Evolutionary conservation across 30 jellyfish, hydroid and myxozoan genomes (phyloP).

Genomic region (Hydractinia echinata): DNA sequence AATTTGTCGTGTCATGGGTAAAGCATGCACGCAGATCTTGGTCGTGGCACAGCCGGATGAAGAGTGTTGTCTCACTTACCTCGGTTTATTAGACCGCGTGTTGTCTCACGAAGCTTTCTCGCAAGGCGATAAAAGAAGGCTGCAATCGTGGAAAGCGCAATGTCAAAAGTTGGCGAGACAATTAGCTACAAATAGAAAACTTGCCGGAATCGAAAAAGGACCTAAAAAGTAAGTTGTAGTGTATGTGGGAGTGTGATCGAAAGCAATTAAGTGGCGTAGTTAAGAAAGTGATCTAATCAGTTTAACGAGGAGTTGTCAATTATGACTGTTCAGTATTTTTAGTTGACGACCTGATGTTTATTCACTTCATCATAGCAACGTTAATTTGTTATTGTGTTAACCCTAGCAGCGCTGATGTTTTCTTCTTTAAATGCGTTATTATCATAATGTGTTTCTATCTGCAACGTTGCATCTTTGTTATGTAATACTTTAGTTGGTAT

Average conservation of each 20-base stretch:
- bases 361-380: too few species aligned
- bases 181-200: conserved; percentile 86
- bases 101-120: conserved; percentile 94
- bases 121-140: conserved; percentile 69
- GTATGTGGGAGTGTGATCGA: not conserved
- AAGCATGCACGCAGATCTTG: conserved; percentile 94
- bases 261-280: too few species aligned
- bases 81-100: conserved; percentile 88
- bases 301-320: too few species aligned
- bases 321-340: too few species aligned
- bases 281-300: too few species aligned
- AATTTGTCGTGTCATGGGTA: conserved; percentile 93
- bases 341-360: too few species aligned
- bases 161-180: conserved; percentile 88
- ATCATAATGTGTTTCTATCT: too few species aligned
- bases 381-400: too few species aligned
- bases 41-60: conserved; percentile 93
- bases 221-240: conserved; percentile 65
- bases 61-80: conserved; percentile 77
- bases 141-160: conserved; percentile 91
- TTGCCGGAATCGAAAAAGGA: conserved; percentile 91
- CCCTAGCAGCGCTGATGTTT: too few species aligned
- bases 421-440: too few species aligned
- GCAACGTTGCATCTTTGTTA: too few species aligned
- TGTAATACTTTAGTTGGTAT: conserved; percentile 45